Conservation (phyloP, 2,113 vertebrate genomes). For the Pelodiscus sinensis region DNA sequence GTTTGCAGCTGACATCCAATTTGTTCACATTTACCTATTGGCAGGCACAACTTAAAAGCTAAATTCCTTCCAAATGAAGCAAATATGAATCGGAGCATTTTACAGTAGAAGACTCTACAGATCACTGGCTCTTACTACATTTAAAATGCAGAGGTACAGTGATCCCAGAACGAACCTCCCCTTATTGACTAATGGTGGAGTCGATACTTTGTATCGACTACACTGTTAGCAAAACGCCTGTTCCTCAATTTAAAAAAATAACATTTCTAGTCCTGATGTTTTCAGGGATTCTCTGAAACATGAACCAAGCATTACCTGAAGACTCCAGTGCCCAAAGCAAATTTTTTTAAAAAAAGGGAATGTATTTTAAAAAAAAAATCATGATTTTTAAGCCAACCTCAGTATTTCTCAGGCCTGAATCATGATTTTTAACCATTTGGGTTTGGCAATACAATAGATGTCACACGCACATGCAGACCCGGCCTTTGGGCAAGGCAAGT, state of each 20-base stretch:
- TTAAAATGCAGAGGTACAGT: too few species aligned
- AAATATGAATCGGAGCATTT: slow-evolving; percentile 52
- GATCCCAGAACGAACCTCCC: too few species aligned
- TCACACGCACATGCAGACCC: too few species aligned
- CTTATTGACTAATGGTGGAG: too few species aligned
- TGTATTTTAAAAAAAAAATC: neutral
- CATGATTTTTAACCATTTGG: too few species aligned
- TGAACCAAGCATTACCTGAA: neutral
- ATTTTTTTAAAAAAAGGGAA: too few species aligned
- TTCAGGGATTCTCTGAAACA: neutral
- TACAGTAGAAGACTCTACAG: neutral
- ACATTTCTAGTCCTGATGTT: neutral
- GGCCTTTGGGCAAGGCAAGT: too few species aligned
- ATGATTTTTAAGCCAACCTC: neutral
- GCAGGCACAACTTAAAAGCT: neutral
- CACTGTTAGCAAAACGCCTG: too few species aligned
- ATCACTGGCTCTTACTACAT: neutral
- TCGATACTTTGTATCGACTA: too few species aligned
- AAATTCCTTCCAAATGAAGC: slow-evolving; percentile 66
- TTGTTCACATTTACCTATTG: neutral
- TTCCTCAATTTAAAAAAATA: too few species aligned
- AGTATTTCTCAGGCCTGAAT: neutral
- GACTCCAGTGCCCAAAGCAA: too few species aligned
- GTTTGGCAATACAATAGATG: too few species aligned
- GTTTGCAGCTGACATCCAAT: neutral